Evolutionary conservation across 23 tunicate genomes (phyloP), one percentile per base, ranked within the genome.

Genomic region (Halocynthia aurantium): DNA sequence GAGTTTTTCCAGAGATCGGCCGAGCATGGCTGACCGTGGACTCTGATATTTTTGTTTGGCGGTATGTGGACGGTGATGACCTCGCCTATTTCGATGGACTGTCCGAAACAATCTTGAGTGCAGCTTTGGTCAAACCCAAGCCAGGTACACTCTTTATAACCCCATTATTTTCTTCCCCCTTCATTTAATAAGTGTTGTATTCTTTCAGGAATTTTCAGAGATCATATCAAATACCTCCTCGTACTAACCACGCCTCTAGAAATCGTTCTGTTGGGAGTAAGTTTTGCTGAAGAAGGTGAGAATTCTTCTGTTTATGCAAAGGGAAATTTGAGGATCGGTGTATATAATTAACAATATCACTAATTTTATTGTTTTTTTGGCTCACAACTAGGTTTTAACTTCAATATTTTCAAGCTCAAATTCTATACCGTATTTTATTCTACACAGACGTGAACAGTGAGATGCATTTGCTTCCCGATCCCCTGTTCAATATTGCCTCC

Each of bases 1-100:
- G 98, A 31, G 61, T 93, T 9, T 93, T 93, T 72, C 88, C 99
- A 8, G 86, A 84, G 71, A 94, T 94, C n/a, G 83, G 84, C 13
- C 61, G 99, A 40, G 99, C 99, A 18, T 94, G 99, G 99, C 82
- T 94, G 21, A 94, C 99, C 0, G 90, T 94, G 50, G 99, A 94
- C 78, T 88, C 99, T 50, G 99, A 94, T 77, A 94, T 94, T 8
- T 94, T 94, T 88, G 87, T 94, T 6, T 94, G 99, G 99, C 70
- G 90, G 50, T 94, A 94, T 77, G 76, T 67, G 8, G 87, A 88
- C 55, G 93, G 95, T 22, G 99, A 94, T 55, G 99, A 94, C 71
- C 74, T 94, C 51, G 99, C 99, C 10, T 94, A 94, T 69, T 94
- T 88, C 78, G 99, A 88, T 74, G 99, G 95, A 0, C 71, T 94